phyloP scores from a whole-genome alignment of 2,113 vertebrate genomes.

The Calypte anna region DNA sequence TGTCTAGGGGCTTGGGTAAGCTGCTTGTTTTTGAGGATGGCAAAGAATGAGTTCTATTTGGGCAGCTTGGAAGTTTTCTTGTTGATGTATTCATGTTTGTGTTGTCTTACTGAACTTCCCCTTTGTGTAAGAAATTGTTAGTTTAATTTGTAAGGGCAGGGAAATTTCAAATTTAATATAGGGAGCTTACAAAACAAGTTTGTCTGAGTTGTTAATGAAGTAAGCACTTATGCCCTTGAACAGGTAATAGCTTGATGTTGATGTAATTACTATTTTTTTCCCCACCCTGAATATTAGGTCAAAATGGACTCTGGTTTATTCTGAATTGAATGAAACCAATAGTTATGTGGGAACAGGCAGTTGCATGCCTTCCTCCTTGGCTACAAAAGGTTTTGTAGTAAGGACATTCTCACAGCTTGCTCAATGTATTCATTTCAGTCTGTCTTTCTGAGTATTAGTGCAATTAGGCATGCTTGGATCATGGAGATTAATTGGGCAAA shows the following conservation, averaged over 20 bases:
- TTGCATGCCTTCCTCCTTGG: background rate
- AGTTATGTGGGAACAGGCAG: background rate
- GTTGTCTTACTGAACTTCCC: background rate
- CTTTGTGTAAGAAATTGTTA: slow-evolving; percentile 18
- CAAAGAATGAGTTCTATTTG: background rate
- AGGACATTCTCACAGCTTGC: background rate
- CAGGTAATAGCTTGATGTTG: slow-evolving; percentile 66
- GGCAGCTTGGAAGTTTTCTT: background rate
- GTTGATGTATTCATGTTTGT: background rate
- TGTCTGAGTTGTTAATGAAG: slow-evolving; percentile 54
- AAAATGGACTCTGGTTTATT: slow-evolving; percentile 41
- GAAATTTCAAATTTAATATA: slow-evolving; percentile 56
- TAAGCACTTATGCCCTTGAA: slow-evolving; percentile 39
- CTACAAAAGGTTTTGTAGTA: background rate
- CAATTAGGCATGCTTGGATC: background rate
- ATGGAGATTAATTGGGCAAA: background rate
- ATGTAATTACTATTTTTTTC: slow-evolving; percentile 29
- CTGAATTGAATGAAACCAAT: background rate
- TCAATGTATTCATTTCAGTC: background rate
- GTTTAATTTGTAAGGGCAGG: slow-evolving; percentile 49
- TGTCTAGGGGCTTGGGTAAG: background rate
- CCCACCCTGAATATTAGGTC: slow-evolving; percentile 41
- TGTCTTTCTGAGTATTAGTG: background rate
- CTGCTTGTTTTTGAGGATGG: background rate
- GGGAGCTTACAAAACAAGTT: slow-evolving; percentile 65